Evolutionary conservation across 1,140 invertebrate species (phyloP), one percentile per base, ranked within the genome.

Genomic region (Thaumatotibia leucotreta): DNA sequence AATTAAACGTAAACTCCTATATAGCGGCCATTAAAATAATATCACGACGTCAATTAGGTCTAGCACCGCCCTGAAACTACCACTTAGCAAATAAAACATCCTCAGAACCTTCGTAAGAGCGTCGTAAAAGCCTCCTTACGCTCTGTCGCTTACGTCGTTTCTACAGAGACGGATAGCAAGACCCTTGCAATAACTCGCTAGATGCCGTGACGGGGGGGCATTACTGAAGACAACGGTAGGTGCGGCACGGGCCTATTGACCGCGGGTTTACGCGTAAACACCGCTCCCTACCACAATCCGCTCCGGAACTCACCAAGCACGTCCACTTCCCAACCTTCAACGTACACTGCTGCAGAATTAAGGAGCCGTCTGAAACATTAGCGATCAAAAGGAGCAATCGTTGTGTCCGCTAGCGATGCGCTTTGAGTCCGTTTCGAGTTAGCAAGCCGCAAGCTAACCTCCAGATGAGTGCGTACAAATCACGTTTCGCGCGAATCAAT

Each of bases 401-500:
- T 76, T 32, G 52, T 11, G 64, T 33, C 50, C 54, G 50, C 22
- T 32, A 66, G 50, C 49, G 70, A 76, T 66, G 66, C 14, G 68
- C 65, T 67, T 66, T 64, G 45, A 64, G 71, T 69, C 67, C 70
- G 68, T 32, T 66, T 68, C 45, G 27, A 64, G 64, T 64, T 67
- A 61, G 49, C 29, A 17, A 73, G 74, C 70, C 71, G 65, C 68
- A 76, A 72, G 73, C 76, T 76, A 75, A 78, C 80, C 79, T 80
- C 79, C 83, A 83, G 87, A 89, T 87, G 84, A 90, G 82, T 88
- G 86, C 86, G 86, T 87, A 90, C 86, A 90, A 90, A 90, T 90
- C 88, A 90, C 84, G 86, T 90, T 89, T 90, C 82, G 84, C 86
- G 88, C 83, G 88, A 90, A 90, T 90, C 88, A 90, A 90, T 90